These are phyloP conservation scores for Pithecia hirsuta DNA, from an alignment of 2,797 vertebrate genomes.

Conservation along the genomic window DNA sequence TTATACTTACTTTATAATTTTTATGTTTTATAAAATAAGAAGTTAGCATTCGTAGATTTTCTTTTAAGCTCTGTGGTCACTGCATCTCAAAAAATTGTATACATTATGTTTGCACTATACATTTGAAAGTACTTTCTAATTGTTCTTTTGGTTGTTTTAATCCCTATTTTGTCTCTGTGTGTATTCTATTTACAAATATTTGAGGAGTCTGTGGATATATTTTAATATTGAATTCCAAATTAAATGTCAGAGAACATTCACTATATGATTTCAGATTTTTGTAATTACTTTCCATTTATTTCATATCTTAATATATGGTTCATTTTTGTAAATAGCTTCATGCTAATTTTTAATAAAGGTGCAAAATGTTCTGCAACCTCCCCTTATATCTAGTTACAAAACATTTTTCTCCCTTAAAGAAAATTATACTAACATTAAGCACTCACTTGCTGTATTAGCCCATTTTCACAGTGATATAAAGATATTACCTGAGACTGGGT, in stretches of 20 bases:
- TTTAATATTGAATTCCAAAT: neutral
- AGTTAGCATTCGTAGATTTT: neutral
- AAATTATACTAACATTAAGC: neutral
- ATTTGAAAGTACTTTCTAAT: neutral
- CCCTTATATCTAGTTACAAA: neutral
- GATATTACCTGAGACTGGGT: neutral
- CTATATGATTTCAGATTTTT: neutral
- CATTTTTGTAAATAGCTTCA: neutral
- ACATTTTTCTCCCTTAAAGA: neutral
- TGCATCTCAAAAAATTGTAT: neutral
- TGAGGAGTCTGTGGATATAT: neutral
- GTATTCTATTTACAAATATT: neutral
- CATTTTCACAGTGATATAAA: neutral
- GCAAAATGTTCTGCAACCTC: neutral
- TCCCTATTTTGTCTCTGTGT: neutral
- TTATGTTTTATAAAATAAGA: neutral
- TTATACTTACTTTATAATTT: neutral
- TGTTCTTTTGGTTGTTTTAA: neutral
- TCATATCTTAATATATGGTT: neutral
- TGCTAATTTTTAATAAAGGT: neutral
- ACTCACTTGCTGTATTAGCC: neutral
- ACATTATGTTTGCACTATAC: neutral
- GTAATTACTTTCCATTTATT: neutral
- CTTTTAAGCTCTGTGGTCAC: neutral
- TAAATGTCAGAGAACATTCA: neutral